Conservation (phyloP, 37 sponge, comb jelly and placozoan genomes). For the Chondrosia reniformis region DNA sequence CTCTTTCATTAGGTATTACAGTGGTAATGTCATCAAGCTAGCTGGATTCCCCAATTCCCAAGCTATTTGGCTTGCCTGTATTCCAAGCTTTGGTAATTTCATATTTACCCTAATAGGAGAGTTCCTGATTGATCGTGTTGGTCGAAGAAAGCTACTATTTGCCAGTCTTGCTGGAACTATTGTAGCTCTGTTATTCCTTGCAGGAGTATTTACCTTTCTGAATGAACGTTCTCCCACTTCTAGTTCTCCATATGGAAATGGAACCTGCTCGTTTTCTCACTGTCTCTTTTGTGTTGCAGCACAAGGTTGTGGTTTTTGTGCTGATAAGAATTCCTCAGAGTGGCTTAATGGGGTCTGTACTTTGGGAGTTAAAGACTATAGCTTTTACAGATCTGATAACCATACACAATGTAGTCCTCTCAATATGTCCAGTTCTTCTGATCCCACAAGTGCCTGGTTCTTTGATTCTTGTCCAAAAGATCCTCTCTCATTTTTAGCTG, state of each 20-base stretch:
- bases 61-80: slow-evolving; percentile 80
- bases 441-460: slow-evolving; percentile 21
- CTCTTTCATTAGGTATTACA: slow-evolving; percentile 73
- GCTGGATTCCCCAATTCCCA: slow-evolving; percentile 69
- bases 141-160: slow-evolving; percentile 82
- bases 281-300: slow-evolving; percentile 78
- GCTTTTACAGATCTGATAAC: neutral
- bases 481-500: slow-evolving; percentile 48
- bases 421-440: neutral
- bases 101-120: slow-evolving; percentile 80
- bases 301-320: slow-evolving; percentile 82
- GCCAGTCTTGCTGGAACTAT: slow-evolving; percentile 63
- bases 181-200: slow-evolving; percentile 47
- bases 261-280: slow-evolving; percentile 28
- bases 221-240: slow-evolving; percentile 26
- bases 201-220: slow-evolving; percentile 37
- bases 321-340: neutral
- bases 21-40: slow-evolving; percentile 87
- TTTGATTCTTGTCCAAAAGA: slow-evolving; percentile 38
- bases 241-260: neutral
- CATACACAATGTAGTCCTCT: neutral
- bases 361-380: neutral
- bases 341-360: slow-evolving; percentile 48
- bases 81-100: slow-evolving; percentile 79
- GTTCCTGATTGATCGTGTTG: slow-evolving; percentile 68